Evolutionary conservation across 2,113 vertebrate genomes (phyloP).

Genomic region (Dendrocopos noguchii): DNA sequence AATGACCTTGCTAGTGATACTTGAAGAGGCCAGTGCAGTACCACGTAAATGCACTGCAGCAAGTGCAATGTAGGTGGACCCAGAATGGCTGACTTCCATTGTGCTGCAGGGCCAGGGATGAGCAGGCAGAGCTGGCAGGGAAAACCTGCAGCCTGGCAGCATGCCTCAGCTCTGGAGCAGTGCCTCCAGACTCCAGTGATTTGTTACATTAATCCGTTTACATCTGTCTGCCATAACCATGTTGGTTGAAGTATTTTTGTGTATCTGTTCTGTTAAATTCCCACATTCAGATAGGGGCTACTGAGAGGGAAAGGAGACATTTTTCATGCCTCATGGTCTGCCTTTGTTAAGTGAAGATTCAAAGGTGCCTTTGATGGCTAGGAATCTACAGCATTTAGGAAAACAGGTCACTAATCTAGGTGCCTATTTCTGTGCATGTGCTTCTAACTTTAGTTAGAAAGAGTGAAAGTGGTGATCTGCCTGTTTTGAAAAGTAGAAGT

Average conservation of each 20-base stretch:
- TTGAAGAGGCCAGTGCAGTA: accelerated
- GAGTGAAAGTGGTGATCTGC: not conserved
- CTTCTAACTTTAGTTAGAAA: conserved; percentile 46
- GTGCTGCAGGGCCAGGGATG: not conserved
- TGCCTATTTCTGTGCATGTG: conserved; percentile 6
- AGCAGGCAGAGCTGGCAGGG: not conserved
- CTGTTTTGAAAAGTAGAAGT: not conserved
- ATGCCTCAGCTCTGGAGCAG: not conserved
- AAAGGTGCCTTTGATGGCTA: conserved; percentile 34
- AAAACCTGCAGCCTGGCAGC: not conserved
- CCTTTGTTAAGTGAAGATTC: not conserved
- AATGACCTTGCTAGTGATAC: accelerated
- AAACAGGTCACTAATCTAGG: conserved; percentile 61
- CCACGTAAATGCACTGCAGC: accelerated
- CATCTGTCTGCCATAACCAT: not conserved
- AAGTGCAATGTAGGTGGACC: accelerated
- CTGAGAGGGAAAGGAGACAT: not conserved
- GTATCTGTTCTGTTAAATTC: not conserved
- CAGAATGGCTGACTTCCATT: not conserved
- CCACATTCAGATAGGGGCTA: accelerated
- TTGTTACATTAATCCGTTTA: not conserved
- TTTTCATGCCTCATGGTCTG: not conserved
- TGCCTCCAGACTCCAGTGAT: not conserved
- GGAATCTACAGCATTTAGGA: conserved; percentile 3
- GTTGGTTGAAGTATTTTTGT: not conserved